Evolutionary conservation across 2,888 invertebrate genomes (phyloP), one percentile per base, ranked within the genome.

Genomic region (Drepanosiphum platanoidis): DNA sequence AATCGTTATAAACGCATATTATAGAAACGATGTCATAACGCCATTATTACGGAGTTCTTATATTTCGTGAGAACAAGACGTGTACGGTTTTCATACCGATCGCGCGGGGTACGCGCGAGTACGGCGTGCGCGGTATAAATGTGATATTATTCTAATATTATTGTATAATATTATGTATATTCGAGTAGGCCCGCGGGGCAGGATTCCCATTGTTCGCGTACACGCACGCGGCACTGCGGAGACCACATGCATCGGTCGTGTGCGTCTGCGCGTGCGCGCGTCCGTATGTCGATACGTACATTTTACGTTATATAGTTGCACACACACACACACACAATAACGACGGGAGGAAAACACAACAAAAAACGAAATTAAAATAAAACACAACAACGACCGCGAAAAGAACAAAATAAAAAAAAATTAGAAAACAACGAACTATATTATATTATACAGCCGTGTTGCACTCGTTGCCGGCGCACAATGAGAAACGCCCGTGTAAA

Each of bases 401-500:
- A 82, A 70, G 36, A 80, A 72, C 70, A 32, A 30, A 34, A 34
- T 18, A 68, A 30, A 58, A 58, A 58, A 52, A 52, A 71, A 72
- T 42, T n/a, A 58, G 61, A 15, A 22, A 77, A 22, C 77, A 27
- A 64, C 64, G 78, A 66, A 32, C 32, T 32, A 27, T 66, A 78
- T n/a, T 18, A 74, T 74, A 46, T 30, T 74, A 34, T 77, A 61
- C 3, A n/a, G n/a, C n/a, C n/a, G n/a, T n/a, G n/a, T n/a, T n/a
- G n/a, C n/a, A 77, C 11, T 3, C 36, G 34, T n/a, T n/a, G n/a
- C n/a, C n/a, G 22, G 7, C 30, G 27, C 34, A 83, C 83, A 83
- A 83, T 83, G 83, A 83, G 83, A 83, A 83, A 83, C 83, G 61
- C 75, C 36, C 75, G 75, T 82, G 75, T 75, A 68, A 84, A 68